Evolutionary conservation across 2,888 invertebrate species (phyloP).

Genomic region (Dexiosoma caninum): DNA sequence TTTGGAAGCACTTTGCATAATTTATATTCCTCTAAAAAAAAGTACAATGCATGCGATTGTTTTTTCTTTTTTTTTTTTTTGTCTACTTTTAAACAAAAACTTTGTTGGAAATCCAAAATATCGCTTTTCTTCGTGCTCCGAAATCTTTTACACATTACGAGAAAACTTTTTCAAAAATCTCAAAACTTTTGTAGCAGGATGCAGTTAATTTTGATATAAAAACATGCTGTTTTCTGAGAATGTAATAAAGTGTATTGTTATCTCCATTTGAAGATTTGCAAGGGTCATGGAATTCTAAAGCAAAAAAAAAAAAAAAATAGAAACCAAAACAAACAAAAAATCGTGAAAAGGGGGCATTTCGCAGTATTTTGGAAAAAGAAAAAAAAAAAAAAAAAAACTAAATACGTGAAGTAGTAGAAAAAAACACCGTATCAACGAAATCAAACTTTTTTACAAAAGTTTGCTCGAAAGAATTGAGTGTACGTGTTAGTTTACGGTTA

Average conservation of each 20-base stretch:
- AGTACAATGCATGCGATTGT: not conserved
- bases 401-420: no score
- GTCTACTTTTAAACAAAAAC: no score
- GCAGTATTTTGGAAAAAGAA: no score
- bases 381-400: not conserved
- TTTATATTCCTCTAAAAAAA: no score
- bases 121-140: no score
- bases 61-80: no score
- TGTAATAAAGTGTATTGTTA: conserved; percentile 29
- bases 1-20: no score
- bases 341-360: no score
- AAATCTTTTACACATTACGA: not conserved
- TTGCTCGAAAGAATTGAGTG: conserved; percentile 8
- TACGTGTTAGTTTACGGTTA: conserved; percentile 41
- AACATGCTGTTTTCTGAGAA: conserved; percentile 8
- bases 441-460: not conserved
- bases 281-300: conserved; percentile 4
- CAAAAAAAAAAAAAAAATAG: not conserved
- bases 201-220: conserved; percentile 6
- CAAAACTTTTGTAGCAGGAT: not conserved
- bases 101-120: not conserved
- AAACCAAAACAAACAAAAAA: no score
- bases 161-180: not conserved
- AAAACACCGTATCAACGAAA: no score
- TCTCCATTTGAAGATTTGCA: conserved; percentile 20